These are phyloP conservation scores for Myocastor coypus DNA, from an alignment of 2,113 vertebrate genomes.

Conservation along the genomic window DNA sequence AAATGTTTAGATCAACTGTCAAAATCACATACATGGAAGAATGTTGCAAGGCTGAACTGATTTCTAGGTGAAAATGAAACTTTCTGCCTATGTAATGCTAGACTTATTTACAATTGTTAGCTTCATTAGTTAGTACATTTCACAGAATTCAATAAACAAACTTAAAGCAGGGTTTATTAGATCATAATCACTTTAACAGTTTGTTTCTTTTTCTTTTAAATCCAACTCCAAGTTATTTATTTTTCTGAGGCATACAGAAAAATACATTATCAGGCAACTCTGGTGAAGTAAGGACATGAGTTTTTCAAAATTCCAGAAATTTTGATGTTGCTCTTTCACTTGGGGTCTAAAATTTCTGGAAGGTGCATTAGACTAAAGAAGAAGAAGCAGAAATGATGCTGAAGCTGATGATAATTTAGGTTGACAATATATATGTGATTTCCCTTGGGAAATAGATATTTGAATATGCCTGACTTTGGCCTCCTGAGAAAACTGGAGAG, in stretches of 20 bases:
- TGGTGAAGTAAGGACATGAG: neutral
- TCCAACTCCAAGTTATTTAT: neutral
- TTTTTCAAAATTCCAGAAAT: neutral
- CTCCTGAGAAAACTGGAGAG: neutral
- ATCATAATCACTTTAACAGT: neutral
- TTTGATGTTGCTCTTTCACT: neutral
- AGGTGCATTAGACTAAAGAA: no score
- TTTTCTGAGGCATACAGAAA: neutral
- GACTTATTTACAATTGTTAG: neutral
- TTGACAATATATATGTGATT: neutral
- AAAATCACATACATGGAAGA: neutral
- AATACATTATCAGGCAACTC: neutral
- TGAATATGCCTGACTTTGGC: neutral
- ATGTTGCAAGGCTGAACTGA: neutral
- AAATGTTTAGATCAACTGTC: neutral
- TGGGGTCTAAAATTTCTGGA: neutral
- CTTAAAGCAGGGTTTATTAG: neutral
- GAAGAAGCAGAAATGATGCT: neutral
- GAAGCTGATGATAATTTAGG: neutral
- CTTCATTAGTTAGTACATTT: neutral
- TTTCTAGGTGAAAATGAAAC: neutral
- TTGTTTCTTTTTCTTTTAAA: neutral
- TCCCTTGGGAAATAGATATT: neutral
- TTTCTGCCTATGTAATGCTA: neutral
- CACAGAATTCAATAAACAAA: neutral